Percentiles rank a stretch among this genome's conserved stretches.
These are phyloP conservation scores for Ceratothoa steindachneri DNA, from an alignment of 2,888 invertebrate genomes.

Conservation along the genomic window DNA sequence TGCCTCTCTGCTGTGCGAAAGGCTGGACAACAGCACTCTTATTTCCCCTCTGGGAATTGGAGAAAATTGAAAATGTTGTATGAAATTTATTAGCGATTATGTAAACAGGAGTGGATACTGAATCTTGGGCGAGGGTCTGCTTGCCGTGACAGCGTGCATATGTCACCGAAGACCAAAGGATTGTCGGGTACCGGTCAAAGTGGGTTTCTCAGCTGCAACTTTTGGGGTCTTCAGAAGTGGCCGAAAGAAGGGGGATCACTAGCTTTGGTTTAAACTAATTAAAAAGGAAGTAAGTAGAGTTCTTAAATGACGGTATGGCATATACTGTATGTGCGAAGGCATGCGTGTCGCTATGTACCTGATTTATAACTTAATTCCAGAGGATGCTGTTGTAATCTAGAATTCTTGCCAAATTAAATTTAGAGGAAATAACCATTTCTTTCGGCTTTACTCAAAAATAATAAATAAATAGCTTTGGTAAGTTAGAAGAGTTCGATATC, in stretches of 20 bases:
- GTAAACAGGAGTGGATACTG: conserved; percentile 8
- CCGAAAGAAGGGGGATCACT: neutral
- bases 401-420: too few relatives aligned
- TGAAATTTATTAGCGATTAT: conserved; percentile 13
- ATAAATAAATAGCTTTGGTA: too few relatives aligned
- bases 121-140: neutral
- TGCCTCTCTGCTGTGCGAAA: neutral
- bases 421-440: too few relatives aligned
- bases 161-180: neutral
- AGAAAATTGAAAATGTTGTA: conserved; percentile 11
- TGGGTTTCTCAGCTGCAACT: neutral
- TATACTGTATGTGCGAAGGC: too few relatives aligned
- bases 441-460: too few relatives aligned
- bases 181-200: neutral
- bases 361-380: too few relatives aligned
- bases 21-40: conserved; percentile 7
- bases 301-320: too few relatives aligned
- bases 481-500: too few relatives aligned
- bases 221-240: neutral
- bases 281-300: too few relatives aligned
- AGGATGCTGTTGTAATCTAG: too few relatives aligned
- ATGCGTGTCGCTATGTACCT: too few relatives aligned
- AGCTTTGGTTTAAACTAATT: neutral
- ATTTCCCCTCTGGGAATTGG: conserved; percentile 10
- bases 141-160: neutral